These are phyloP conservation scores for Trichonephila inaurata DNA, from an alignment of 1,140 invertebrate species.

Conservation along the genomic window DNA sequence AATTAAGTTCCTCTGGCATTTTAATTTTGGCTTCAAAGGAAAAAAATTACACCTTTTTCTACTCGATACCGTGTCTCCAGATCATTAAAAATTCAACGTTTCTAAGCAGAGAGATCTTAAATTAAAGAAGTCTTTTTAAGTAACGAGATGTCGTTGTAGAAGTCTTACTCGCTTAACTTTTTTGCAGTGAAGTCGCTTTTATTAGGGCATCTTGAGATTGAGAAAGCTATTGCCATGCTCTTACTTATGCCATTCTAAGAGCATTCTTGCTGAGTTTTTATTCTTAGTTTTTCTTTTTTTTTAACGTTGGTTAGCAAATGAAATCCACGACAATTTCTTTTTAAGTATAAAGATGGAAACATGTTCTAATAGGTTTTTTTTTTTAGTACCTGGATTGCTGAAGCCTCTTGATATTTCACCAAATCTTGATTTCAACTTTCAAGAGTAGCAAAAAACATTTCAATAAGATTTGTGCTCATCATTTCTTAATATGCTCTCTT, in stretches of 20 bases:
- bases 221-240: background rate
- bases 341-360: background rate
- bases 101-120: background rate
- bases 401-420: background rate
- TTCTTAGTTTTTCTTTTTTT: background rate
- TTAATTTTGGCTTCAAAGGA: background rate
- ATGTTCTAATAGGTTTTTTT: background rate
- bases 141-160: background rate
- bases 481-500: no score
- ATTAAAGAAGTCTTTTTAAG: background rate
- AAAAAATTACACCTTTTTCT: background rate
- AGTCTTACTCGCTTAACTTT: background rate
- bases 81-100: slow-evolving; percentile 46
- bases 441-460: no score
- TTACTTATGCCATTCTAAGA: background rate
- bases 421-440: background rate
- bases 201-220: background rate
- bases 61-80: background rate
- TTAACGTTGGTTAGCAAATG: background rate
- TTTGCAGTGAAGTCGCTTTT: background rate
- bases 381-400: background rate
- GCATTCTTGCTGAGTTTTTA: background rate
- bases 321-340: background rate
- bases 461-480: no score
- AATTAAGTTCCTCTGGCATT: background rate